These are phyloP conservation scores for Proterorhinus semilunaris DNA, from an alignment of 2,113 vertebrate genomes.

Conservation along the genomic window DNA sequence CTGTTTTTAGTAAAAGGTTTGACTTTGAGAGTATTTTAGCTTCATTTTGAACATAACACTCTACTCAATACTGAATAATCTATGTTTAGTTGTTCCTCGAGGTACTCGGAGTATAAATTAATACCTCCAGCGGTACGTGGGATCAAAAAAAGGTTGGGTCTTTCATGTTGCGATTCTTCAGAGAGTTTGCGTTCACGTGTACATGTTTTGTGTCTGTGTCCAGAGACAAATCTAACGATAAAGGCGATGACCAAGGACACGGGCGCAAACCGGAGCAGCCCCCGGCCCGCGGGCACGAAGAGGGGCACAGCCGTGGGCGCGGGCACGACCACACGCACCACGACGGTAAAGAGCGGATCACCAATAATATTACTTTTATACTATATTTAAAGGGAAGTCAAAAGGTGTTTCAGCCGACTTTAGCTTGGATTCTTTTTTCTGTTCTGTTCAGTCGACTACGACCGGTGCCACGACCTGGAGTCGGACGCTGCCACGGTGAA, in stretches of 20 bases:
- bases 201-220: not conserved
- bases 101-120: no score
- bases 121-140: no score
- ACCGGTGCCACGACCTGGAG: constrained; percentile 57
- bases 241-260: not conserved
- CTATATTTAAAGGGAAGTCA: no score
- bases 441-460: constrained; percentile 1
- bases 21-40: no score
- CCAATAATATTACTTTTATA: no score
- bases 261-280: not conserved
- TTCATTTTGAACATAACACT: no score
- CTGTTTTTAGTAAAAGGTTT: no score
- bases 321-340: not conserved
- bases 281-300: not conserved
- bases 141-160: no score
- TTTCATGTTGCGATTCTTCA: not conserved
- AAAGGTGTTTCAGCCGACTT: no score
- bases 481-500: constrained; percentile 58
- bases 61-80: no score
- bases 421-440: no score
- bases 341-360: not conserved
- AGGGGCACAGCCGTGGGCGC: not conserved
- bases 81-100: no score
- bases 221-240: not conserved
- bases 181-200: not conserved